These are phyloP conservation scores for Stegastes partitus DNA, from an alignment of 2,113 vertebrate genomes.

Conservation along the genomic window DNA sequence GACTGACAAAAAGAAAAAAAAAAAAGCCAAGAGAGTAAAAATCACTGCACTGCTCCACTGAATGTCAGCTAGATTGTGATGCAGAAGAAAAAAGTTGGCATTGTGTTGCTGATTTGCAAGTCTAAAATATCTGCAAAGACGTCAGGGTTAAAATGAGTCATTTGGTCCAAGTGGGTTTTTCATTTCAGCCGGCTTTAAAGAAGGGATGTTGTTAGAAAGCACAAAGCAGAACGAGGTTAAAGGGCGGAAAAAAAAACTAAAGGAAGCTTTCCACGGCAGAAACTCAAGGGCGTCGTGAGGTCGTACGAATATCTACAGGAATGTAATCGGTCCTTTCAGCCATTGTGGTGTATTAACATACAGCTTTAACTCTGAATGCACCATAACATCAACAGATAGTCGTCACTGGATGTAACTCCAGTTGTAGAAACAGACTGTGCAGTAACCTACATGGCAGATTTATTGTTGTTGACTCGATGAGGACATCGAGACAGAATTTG, in stretches of 20 bases:
- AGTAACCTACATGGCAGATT: too few relatives aligned
- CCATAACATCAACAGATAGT: too few relatives aligned
- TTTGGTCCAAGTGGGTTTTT: background rate
- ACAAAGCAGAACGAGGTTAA: background rate
- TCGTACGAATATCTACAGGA: too few relatives aligned
- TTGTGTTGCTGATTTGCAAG: constrained; percentile 6
- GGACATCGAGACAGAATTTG: too few relatives aligned
- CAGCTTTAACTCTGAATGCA: too few relatives aligned
- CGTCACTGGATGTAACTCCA: too few relatives aligned
- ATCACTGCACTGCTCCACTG: background rate
- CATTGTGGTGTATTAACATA: too few relatives aligned
- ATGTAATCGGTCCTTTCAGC: too few relatives aligned
- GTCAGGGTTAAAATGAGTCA: constrained; percentile 2
- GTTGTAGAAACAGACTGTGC: too few relatives aligned
- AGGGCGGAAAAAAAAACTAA: background rate
- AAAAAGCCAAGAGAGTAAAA: background rate
- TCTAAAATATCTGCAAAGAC: background rate
- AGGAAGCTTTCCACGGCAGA: too few relatives aligned
- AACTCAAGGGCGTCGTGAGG: too few relatives aligned
- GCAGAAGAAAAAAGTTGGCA: background rate
- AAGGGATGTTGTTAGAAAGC: background rate
- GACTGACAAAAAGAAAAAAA: background rate
- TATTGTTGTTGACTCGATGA: too few relatives aligned
- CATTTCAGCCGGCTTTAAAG: background rate
- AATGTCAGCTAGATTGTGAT: constrained; percentile 1